Base-by-base conservation (phyloP, 2,797 vertebrate species). In the Melanotaenia pygmaea region DNA sequence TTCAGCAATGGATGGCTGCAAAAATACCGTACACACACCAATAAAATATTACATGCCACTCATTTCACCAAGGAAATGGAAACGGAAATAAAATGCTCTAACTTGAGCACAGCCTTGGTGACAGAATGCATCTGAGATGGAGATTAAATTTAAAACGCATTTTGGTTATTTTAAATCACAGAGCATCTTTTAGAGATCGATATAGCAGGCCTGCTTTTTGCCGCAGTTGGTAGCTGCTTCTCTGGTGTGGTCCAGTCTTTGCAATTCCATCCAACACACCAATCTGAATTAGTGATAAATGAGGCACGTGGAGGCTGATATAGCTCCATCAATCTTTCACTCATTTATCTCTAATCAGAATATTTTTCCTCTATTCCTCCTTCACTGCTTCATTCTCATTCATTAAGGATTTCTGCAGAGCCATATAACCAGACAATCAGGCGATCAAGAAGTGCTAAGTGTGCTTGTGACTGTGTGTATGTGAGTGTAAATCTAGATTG, bases 271-370 rank as follows among this genome's bases (percentile, higher is more conserved):
- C 80, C 64, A 24, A 35, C n/a, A 71, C 47, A 8, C 58, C 67
- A 4, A 5, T 50, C 43, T 34, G 65, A 51, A 64, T 67, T 22
- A 54, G 68, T 76, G 79, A 70, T 77, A 80, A 88, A 89, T 87
- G 83, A 86, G 87, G 85, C 87, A 54, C 70, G 37, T 3, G 12
- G 61, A 80, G 80, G 61, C 72, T 67, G 70, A 71, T 86, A 28
- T 20, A 69, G 70, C 67, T 74, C 79, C 88, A 91, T 90, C 86
- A 86, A 86, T 92, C 87, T 88, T 78, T 76, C 72, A 59, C 83
- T 82, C 85, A 83, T 87, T 89, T 87, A 73, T 85, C 77, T 79
- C 80, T 86, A 89, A 91, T 91, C 85, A 88, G 87, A 89, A 84
- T 79, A 81, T 84, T 85, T 84, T 83, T 87, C 78, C 73, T 77